Evolutionary conservation across 1,140 invertebrate genomes (phyloP).

Genomic region (Penaeus chinensis): DNA sequence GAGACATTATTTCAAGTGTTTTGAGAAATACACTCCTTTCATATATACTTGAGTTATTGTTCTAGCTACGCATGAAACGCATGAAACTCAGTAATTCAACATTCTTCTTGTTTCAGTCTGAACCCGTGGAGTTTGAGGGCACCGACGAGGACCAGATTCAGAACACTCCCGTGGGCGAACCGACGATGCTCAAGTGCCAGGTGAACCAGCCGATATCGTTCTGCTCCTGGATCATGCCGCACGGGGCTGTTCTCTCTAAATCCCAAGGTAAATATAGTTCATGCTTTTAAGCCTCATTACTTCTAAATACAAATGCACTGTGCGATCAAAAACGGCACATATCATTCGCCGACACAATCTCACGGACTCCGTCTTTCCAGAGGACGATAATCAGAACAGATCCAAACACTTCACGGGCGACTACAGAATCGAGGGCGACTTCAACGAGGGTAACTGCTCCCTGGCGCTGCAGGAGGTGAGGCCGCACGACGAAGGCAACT

Average conservation of each 20-base stretch:
- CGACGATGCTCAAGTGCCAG: slow-evolving; percentile 40
- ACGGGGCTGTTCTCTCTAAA: slow-evolving; percentile 31
- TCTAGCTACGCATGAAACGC: too few relatives aligned
- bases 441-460: slow-evolving; percentile 42
- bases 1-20: too few relatives aligned
- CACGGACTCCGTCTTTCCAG: slow-evolving; percentile 19
- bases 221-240: slow-evolving; percentile 50
- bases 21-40: too few relatives aligned
- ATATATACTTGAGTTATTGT: too few relatives aligned
- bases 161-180: slow-evolving; percentile 22
- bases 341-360: not conserved
- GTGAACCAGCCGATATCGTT: slow-evolving; percentile 36
- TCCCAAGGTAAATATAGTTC: slow-evolving; percentile 20
- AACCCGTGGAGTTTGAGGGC: slow-evolving; percentile 22
- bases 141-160: slow-evolving; percentile 41
- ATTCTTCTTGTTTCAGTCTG: too few relatives aligned
- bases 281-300: not conserved
- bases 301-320: too few relatives aligned
- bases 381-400: slow-evolving; percentile 10
- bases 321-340: not conserved
- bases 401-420: not conserved
- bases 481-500: slow-evolving; percentile 40
- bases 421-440: slow-evolving; percentile 38
- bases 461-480: slow-evolving; percentile 11
- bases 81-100: too few relatives aligned